phyloP scores from a whole-genome alignment of 2,797 vertebrate species.

The Semotilus atromaculatus region DNA sequence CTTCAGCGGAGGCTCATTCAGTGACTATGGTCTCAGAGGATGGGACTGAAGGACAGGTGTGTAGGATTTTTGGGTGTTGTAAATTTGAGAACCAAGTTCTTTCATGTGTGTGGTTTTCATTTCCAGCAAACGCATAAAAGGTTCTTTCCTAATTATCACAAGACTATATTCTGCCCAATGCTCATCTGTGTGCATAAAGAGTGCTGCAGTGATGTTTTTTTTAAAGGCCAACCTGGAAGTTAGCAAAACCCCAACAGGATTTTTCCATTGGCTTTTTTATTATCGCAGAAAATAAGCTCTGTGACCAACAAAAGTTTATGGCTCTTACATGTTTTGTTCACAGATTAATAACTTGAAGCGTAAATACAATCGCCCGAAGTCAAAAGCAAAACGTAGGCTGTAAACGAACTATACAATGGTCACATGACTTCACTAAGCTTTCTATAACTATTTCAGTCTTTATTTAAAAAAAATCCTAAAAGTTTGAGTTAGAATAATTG shows the following conservation, averaged over 20 bases:
- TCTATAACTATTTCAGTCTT: neutral
- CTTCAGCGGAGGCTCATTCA: slow-evolving; percentile 85
- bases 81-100: neutral
- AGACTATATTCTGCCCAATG: neutral
- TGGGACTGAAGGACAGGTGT: slow-evolving; percentile 91
- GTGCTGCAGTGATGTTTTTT: too few species aligned
- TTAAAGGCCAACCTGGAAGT: neutral
- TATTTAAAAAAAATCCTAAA: neutral
- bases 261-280: neutral
- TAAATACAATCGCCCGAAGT: neutral
- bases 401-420: too few species aligned
- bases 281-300: neutral
- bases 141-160: neutral
- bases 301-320: neutral
- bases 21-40: slow-evolving; percentile 94
- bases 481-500: neutral
- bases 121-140: neutral
- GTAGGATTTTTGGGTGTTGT: neutral
- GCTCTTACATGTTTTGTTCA: neutral
- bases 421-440: neutral
- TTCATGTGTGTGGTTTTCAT: neutral
- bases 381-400: too few species aligned
- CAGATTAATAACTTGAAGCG: neutral
- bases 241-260: neutral
- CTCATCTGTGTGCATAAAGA: neutral